Evolutionary conservation across 1,140 invertebrate genomes (phyloP).

Genomic region (Drosophila varians): DNA sequence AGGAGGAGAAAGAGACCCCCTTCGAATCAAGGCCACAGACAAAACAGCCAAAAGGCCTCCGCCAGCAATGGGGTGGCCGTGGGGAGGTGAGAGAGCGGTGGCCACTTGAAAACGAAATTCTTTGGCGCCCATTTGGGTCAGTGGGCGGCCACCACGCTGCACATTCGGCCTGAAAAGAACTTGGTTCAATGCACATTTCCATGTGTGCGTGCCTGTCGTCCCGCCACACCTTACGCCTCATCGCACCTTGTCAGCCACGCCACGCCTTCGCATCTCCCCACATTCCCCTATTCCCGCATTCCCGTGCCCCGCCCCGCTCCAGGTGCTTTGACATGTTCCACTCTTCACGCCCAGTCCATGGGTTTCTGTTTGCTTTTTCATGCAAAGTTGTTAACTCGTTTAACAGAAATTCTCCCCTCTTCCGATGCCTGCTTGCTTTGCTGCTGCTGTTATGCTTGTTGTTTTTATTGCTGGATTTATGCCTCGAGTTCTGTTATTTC

Average conservation of each 20-base stretch:
- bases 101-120: slow-evolving; percentile 59
- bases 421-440: slow-evolving; percentile 12
- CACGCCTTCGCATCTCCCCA: no score
- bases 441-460: neutral
- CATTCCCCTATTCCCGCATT: neutral
- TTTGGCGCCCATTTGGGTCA: slow-evolving; percentile 70
- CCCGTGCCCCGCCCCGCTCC: neutral
- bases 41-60: slow-evolving; percentile 34
- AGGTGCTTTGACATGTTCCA: slow-evolving; percentile 51
- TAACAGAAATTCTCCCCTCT: slow-evolving; percentile 48
- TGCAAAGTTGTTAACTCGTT: slow-evolving; percentile 80
- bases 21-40: slow-evolving; percentile 69
- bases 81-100: neutral
- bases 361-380: slow-evolving; percentile 75
- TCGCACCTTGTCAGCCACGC: slow-evolving; percentile 5
- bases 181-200: slow-evolving; percentile 62
- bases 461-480: slow-evolving; percentile 39
- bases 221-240: slow-evolving; percentile 42
- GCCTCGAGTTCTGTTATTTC: slow-evolving; percentile 74
- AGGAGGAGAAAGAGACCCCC: slow-evolving; percentile 34
- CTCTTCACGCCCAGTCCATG: slow-evolving; percentile 47
- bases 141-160: slow-evolving; percentile 59
- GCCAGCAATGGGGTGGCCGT: neutral
- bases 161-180: slow-evolving; percentile 38
- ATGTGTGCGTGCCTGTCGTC: slow-evolving; percentile 22